Base-by-base conservation (phyloP, 2,888 invertebrate genomes). In the Caenorhabditis zanzibari region DNA sequence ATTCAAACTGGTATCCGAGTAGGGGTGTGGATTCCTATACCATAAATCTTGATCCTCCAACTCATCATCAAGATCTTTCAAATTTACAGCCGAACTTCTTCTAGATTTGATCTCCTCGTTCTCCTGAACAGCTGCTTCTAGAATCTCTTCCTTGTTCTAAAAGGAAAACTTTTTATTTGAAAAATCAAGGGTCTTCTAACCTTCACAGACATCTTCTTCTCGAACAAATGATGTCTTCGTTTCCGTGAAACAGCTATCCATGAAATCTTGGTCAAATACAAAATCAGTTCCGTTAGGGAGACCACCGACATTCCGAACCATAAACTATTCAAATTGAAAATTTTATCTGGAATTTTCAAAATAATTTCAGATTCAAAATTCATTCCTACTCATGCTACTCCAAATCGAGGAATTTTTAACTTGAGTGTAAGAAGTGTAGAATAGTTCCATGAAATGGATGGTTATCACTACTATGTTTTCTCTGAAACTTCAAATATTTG, bases 241-340 rank as follows among this genome's bases (percentile, higher is more conserved):
- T 35, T 69, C 24, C 71, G 10, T 0, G 73, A 80, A 4, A 72
- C 59, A 38, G 47, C 52, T 7, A 81, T 35, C 81, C 81, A 81
- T 1, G 61, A 63, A 3, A 74, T 47, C 41, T 82, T 82, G 1
- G 54, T 35, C 1, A 72, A 6, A 22, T 58, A 82, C 0, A 82
- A 32, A n/a, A 64, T 16, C 0, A 82, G 24, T 63, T 82, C 82
- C 0, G 56, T 68, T 14, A 82, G 10, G 0, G 82, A 77, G 0
- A 82, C 59, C 10, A 77, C 54, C 14, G 82, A 82, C 77, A 82
- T 82, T 19, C 82, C 82, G 14, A 77, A 77, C 64, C 77, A 82
- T 49, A 82, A 64, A 1, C 82, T 73, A n/a, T 68, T 77, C 58
- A 73, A 9, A 6, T 77, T 77, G 22, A 68, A 73, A 9, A 82